Conservation (phyloP, 1,140 invertebrate genomes). For the Lethrus apterus region DNA sequence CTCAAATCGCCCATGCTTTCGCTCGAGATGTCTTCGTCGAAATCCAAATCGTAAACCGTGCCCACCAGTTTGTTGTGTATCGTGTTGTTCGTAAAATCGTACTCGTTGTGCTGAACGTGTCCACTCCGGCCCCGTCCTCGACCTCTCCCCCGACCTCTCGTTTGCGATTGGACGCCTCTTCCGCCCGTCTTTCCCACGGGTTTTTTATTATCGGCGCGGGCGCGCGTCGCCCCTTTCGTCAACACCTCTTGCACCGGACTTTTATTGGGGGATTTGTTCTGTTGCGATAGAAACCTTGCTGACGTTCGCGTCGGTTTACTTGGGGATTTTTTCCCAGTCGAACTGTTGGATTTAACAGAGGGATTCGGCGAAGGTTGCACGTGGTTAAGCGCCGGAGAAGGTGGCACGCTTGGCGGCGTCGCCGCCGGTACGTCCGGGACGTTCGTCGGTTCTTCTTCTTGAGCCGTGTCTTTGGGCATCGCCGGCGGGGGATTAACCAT, state of each 20-base stretch:
- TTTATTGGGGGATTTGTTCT: conserved; percentile 60
- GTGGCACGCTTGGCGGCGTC: conserved; percentile 5
- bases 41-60: conserved; percentile 81
- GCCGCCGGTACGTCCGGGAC: conserved; percentile 8
- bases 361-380: conserved; percentile 36
- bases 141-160: conserved; percentile 63
- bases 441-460: conserved; percentile 29
- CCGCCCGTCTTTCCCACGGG: conserved; percentile 43
- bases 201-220: conserved; percentile 26
- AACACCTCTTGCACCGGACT: conserved; percentile 50
- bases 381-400: conserved; percentile 20
- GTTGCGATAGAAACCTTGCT: conserved; percentile 51
- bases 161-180: conserved; percentile 51
- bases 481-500: conserved; percentile 51
- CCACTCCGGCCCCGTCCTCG: conserved; percentile 37
- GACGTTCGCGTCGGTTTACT: conserved; percentile 58
- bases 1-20: conserved; percentile 70
- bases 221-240: conserved; percentile 21
- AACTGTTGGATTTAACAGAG: conserved; percentile 33
- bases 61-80: conserved; percentile 73
- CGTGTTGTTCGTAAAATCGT: conserved; percentile 43
- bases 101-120: conserved; percentile 36
- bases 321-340: conserved; percentile 53
- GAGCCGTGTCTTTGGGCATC: conserved; percentile 33
- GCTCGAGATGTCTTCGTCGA: conserved; percentile 73